Percentiles rank a stretch among this genome's conserved stretches.
phyloP scores from a whole-genome alignment of 2,797 vertebrate genomes.

The Danio choprae region DNA sequence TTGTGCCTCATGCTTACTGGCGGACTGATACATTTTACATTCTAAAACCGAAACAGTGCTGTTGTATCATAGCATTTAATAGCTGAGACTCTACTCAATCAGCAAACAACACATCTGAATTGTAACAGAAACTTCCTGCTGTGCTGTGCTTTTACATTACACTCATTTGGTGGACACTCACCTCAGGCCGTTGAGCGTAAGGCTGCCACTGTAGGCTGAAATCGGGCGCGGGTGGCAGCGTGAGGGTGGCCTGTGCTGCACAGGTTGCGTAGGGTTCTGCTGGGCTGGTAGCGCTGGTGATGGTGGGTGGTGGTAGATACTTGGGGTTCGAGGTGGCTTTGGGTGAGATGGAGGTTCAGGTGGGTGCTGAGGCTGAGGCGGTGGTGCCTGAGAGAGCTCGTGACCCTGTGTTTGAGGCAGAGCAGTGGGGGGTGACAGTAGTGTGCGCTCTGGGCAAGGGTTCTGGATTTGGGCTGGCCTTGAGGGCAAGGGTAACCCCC shows the following conservation, averaged over 20 bases:
- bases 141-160: conserved; percentile 1
- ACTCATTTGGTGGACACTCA: conserved; percentile 61
- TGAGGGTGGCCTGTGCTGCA: conserved; percentile 80
- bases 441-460: conserved; percentile 54
- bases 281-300: conserved; percentile 79
- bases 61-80: conserved; percentile 21
- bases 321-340: conserved; percentile 71
- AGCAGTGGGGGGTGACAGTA: conserved; percentile 65
- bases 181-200: conserved; percentile 94
- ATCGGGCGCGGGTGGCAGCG: conserved; percentile 84
- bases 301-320: conserved; percentile 74
- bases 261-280: conserved; percentile 79
- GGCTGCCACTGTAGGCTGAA: conserved; percentile 88
- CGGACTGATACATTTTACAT: conserved; percentile 31
- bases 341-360: conserved; percentile 74
- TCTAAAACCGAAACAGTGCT: conserved; percentile 11
- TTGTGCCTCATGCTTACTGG: conserved; percentile 16
- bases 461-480: conserved; percentile 73
- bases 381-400: conserved; percentile 72
- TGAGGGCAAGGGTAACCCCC: conserved; percentile 11
- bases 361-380: conserved; percentile 69
- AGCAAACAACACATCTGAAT: conserved; percentile 12
- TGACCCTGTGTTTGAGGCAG: conserved; percentile 75
- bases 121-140: not conserved
- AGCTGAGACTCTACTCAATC: not conserved